phyloP scores from a whole-genome alignment of 1,140 invertebrate genomes.

The Andrena cerasifolii region DNA sequence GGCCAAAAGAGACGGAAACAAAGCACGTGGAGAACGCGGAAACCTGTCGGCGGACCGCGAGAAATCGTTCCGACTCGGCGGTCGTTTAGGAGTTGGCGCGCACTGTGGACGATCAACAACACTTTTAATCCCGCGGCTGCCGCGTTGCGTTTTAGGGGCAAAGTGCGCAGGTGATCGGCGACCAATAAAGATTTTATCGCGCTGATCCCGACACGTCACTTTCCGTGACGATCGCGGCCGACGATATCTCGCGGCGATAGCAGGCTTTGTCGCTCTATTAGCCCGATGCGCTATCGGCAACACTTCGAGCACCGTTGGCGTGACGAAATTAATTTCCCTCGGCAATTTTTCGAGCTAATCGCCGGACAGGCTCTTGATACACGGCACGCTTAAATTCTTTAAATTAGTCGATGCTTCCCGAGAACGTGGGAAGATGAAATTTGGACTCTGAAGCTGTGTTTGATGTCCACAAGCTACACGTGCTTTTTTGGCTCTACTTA shows the following conservation, averaged over 20 bases:
- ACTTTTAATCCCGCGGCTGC: conserved; percentile 19
- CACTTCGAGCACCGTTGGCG: neutral
- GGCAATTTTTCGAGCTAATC: conserved; percentile 5
- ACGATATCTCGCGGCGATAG: conserved; percentile 37
- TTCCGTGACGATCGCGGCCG: conserved; percentile 22
- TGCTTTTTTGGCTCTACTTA: too few relatives aligned
- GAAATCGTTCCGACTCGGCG: neutral
- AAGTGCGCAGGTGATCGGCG: conserved; percentile 33
- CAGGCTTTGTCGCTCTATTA: conserved; percentile 22
- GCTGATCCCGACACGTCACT: conserved; percentile 28
- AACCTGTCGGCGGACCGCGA: too few relatives aligned
- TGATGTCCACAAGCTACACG: neutral
- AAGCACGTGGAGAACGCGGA: neutral
- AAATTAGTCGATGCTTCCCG: too few relatives aligned
- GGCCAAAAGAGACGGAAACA: neutral
- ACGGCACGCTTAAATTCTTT: too few relatives aligned
- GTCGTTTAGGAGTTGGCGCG: neutral
- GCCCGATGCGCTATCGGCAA: neutral
- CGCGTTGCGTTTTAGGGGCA: neutral
- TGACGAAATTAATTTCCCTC: conserved; percentile 18
- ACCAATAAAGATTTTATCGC: conserved; percentile 42
- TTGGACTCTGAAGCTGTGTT: neutral
- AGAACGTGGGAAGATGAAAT: too few relatives aligned
- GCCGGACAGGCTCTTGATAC: neutral
- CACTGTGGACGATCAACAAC: neutral